Percentiles rank a stretch among this genome's conserved stretches.
Conservation (phyloP, 2,888 invertebrate species). For the Ecliptopera silaceata region DNA sequence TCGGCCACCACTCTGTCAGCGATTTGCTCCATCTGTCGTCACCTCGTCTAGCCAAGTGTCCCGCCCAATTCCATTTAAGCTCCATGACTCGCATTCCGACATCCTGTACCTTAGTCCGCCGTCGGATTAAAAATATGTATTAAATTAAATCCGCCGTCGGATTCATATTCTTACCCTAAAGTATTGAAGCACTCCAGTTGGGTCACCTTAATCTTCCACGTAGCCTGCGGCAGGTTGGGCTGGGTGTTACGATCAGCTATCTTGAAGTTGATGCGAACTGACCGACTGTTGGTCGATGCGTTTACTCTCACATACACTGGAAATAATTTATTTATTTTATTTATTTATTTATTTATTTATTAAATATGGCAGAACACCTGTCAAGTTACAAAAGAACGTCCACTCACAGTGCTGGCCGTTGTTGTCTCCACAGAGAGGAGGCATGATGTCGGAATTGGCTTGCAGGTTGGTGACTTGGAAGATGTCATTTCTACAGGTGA, state of each 20-base stretch:
- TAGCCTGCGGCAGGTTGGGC: constrained; percentile 72
- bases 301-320: constrained; percentile 79
- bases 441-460: constrained; percentile 76
- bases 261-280: constrained; percentile 76
- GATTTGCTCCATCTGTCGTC: no score
- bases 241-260: constrained; percentile 71
- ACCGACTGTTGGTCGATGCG: constrained; percentile 70
- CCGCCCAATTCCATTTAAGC: no score
- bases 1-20: no score
- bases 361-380: no score
- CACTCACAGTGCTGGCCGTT: constrained; percentile 83
- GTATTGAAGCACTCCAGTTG: constrained; percentile 84
- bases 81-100: no score
- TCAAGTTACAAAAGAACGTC: no score
- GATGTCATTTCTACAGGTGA: constrained; percentile 76
- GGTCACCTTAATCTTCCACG: constrained; percentile 85
- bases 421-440: constrained; percentile 84
- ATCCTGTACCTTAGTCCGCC: no score
- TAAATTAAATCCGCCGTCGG: no score
- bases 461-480: constrained; percentile 77
- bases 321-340: not conserved
- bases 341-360: no score
- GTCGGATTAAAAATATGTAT: no score
- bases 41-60: no score
- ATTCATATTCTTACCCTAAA: constrained; percentile 58